phyloP scores from a whole-genome alignment of 2,888 invertebrate species.

The Lithophane leautieri region DNA sequence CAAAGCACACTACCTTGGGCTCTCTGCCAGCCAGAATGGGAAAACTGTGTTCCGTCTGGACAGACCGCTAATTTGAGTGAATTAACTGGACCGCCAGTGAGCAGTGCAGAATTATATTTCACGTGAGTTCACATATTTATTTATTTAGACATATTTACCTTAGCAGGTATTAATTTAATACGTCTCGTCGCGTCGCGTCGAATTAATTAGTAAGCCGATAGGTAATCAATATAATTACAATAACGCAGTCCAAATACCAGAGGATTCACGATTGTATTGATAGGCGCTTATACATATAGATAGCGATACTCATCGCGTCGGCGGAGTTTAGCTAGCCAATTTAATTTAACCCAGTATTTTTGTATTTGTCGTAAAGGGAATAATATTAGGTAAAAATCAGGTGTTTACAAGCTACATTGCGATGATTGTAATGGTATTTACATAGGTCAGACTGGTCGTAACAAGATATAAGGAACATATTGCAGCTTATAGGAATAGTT shows the following conservation, averaged over 20 bases:
- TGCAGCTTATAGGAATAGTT: too few relatives aligned
- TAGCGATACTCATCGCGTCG: neutral
- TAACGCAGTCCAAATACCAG: neutral
- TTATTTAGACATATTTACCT: neutral
- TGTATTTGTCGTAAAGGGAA: neutral
- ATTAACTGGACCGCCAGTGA: slow-evolving; percentile 73
- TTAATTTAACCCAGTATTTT: neutral
- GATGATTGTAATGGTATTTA: too few relatives aligned
- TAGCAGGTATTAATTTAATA: neutral
- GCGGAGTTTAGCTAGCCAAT: neutral
- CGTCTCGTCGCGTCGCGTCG: neutral
- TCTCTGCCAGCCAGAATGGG: slow-evolving; percentile 91
- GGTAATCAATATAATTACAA: slow-evolving; percentile 4
- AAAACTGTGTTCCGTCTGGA: slow-evolving; percentile 84
- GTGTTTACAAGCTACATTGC: too few relatives aligned
- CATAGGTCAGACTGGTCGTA: too few relatives aligned
- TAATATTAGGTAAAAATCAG: too few relatives aligned
- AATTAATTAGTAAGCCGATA: neutral
- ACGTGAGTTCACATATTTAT: slow-evolving; percentile 80
- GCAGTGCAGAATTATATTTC: slow-evolving; percentile 91
- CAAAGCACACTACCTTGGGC: slow-evolving; percentile 93
- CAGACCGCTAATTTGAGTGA: slow-evolving; percentile 69
- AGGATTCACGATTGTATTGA: neutral
- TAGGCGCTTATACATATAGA: neutral
- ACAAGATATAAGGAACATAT: too few relatives aligned